phyloP scores from a whole-genome alignment of 2,888 invertebrate genomes.

The Cyclophora albipunctata region DNA sequence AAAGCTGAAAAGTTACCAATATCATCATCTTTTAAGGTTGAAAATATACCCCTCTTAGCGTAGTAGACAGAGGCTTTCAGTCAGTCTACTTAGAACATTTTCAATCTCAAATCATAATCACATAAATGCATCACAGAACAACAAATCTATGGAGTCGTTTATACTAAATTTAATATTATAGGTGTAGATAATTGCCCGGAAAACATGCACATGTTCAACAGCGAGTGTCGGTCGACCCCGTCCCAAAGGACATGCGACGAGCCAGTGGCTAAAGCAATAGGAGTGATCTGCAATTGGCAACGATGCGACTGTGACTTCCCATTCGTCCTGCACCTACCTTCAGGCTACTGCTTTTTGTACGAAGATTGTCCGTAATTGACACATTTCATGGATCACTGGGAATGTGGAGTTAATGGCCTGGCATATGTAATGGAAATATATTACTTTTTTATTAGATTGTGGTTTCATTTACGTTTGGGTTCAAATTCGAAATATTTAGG shows the following conservation, averaged over 20 bases:
- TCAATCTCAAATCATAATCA: too few species aligned
- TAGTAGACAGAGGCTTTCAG: too few species aligned
- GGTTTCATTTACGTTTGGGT: conserved; percentile 7
- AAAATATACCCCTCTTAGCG: too few species aligned
- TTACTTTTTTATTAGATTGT: conserved; percentile 6
- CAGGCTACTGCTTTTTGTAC: conserved; percentile 58
- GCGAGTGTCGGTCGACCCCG: conserved; percentile 56
- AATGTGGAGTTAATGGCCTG: conserved; percentile 8
- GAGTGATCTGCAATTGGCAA: conserved; percentile 58
- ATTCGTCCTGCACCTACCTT: conserved; percentile 50
- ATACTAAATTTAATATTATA: conserved; percentile 20
- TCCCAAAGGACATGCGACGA: conserved; percentile 63
- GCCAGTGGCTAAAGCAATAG: conserved; percentile 54
- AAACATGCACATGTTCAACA: conserved; percentile 56
- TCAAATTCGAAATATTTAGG: too few species aligned
- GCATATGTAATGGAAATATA: conserved; percentile 21
- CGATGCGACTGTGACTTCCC: conserved; percentile 66
- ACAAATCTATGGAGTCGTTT: too few species aligned
- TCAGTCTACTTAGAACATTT: too few species aligned
- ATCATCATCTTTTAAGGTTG: too few species aligned
- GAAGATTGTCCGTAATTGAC: conserved; percentile 55
- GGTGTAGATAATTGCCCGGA: conserved; percentile 55
- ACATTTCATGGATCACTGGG: conserved; percentile 11
- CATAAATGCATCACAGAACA: too few species aligned
- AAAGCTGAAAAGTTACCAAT: too few species aligned